Percentiles rank a stretch among this genome's conserved stretches.
These are phyloP conservation scores for Sclerodermus sp. DNA, from an alignment of 2,888 invertebrate species.

Conservation along the genomic window DNA sequence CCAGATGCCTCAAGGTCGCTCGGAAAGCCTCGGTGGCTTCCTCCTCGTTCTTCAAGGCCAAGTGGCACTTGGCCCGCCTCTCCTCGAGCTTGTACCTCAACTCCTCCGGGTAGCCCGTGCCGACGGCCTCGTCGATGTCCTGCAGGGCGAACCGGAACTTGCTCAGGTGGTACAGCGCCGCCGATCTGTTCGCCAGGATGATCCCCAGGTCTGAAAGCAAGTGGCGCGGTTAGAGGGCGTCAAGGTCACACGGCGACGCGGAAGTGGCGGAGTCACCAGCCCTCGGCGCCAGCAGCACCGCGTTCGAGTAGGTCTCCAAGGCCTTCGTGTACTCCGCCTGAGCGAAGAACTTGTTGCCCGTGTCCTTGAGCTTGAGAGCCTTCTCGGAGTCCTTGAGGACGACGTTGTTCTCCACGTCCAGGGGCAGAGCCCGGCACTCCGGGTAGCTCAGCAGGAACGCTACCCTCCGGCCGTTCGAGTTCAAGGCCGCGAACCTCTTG, in stretches of 20 bases:
- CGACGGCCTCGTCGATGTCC: conserved; percentile 71
- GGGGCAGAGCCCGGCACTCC: conserved; percentile 58
- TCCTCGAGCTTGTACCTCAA: conserved; percentile 76
- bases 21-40: conserved; percentile 69
- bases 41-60: conserved; percentile 68
- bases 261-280: conserved; percentile 62
- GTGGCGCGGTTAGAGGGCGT: too few species aligned
- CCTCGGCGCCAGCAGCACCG: conserved; percentile 68
- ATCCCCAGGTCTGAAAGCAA: conserved; percentile 67
- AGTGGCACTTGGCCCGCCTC: conserved; percentile 71
- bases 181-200: conserved; percentile 79
- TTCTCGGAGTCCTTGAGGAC: conserved; percentile 63
- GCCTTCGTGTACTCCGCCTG: conserved; percentile 71
- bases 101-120: conserved; percentile 71
- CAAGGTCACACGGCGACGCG: too few species aligned
- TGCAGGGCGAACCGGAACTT: conserved; percentile 68
- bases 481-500: conserved; percentile 67
- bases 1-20: conserved; percentile 68
- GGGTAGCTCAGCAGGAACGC: conserved; percentile 62
- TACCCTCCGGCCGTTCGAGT: conserved; percentile 68
- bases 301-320: conserved; percentile 70
- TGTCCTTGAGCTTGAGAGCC: conserved; percentile 69
- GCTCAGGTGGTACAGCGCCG: conserved; percentile 73
- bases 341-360: conserved; percentile 74
- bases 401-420: conserved; percentile 60